Base-by-base conservation (phyloP, 2,888 invertebrate genomes). In the Epirrita christyi region DNA sequence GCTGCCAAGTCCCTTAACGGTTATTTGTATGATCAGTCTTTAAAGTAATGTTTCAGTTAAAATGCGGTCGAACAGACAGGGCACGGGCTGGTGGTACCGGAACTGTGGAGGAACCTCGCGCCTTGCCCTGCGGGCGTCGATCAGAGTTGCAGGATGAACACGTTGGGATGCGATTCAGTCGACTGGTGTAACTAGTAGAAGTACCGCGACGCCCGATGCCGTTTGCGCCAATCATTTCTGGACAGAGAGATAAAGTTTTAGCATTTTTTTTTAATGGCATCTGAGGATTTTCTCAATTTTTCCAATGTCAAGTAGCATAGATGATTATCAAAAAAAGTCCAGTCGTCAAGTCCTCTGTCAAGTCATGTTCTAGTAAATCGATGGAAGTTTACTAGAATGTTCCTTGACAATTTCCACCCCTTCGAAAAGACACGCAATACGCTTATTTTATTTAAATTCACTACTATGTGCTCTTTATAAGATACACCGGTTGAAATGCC, bases 221-320 rank as follows among this genome's bases (percentile, higher is more conserved):
- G 59, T 86, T 87, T 10, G 81, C 72, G 2, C 86, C 88, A 14
- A 85, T 71, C 73, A 88, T 71, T 52, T 90, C 90, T 90, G 77
- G 41, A 59, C 41, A 44, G 64, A 48, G 14, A 38, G 14, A 11
- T 14, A 14, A 4, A n/a, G 32, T 9, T 6, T 7, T 32, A 32
- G 4, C 6, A 32, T 32, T 32, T 32, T 4, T 32, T 32, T 32
- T 32, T 1, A 32, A 32, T 32, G 21, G 21, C 4, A 4, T 2
- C 4, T 32, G 6, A 6, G 1, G 10, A 4, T 32, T 10, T 32
- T 10, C 10, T n/a, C n/a, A n/a, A n/a, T n/a, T n/a, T n/a, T n/a
- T n/a, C n/a, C n/a, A n/a, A n/a, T n/a, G n/a, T n/a, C n/a, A n/a
- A n/a, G n/a, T n/a, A n/a, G n/a, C n/a, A n/a, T n/a, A n/a, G n/a